Evolutionary conservation across 1,140 invertebrate genomes (phyloP).

Genomic region (Rhizoglyphus robini): DNA sequence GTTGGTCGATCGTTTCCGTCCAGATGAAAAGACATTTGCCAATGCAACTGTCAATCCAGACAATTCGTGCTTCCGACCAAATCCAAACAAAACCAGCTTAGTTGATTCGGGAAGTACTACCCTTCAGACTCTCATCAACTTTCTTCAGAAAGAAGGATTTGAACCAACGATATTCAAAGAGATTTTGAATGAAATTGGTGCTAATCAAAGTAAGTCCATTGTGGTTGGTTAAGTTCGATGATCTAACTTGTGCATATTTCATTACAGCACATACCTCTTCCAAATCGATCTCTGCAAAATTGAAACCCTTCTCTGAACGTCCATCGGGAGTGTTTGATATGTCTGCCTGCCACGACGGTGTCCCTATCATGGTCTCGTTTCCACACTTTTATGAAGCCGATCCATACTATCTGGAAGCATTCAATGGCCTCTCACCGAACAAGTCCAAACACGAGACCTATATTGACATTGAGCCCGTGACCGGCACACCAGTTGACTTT

Average conservation of each 20-base stretch:
- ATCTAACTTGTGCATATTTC: background rate
- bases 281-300: background rate
- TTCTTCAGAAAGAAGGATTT: background rate
- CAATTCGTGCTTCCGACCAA: constrained; percentile 20
- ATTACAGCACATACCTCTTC: constrained; percentile 3
- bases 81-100: background rate
- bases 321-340: constrained; percentile 24
- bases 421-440: constrained; percentile 57
- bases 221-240: background rate
- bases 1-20: constrained; percentile 10
- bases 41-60: constrained; percentile 18
- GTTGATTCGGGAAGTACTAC: too few species aligned
- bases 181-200: background rate
- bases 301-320: background rate
- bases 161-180: background rate
- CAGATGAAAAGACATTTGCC: constrained; percentile 7
- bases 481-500: constrained; percentile 25
- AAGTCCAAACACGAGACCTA: constrained; percentile 61
- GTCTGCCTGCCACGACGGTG: constrained; percentile 39
- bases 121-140: background rate
- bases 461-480: constrained; percentile 69
- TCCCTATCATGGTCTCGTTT: constrained; percentile 71
- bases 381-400: constrained; percentile 80
- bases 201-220: background rate
- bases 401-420: constrained; percentile 52